phyloP scores from a whole-genome alignment of 2,888 invertebrate genomes.

The Rotaria sp. region DNA sequence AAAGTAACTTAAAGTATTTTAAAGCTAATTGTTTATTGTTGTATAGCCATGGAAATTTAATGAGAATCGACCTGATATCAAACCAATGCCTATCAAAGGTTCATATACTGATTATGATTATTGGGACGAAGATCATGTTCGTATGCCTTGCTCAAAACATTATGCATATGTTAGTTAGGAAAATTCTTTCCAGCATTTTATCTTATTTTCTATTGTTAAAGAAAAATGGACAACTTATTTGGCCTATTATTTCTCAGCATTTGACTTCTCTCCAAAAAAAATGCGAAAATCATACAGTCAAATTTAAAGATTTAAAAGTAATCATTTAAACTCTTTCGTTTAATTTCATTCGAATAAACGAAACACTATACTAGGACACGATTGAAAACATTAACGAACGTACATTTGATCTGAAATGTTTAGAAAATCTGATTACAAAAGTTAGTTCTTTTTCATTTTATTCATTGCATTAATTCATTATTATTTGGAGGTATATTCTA shows the following conservation, averaged over 20 bases:
- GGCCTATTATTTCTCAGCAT: neutral
- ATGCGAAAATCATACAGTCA: neutral
- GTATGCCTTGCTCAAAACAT: no score
- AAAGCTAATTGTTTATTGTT: no score
- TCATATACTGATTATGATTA: no score
- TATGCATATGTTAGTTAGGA: no score
- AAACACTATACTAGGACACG: neutral
- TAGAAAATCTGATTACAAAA: neutral
- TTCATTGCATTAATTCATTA: rapidly evolving
- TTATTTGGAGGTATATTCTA: neutral
- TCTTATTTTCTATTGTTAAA: neutral
- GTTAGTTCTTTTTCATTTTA: neutral
- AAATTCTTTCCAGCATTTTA: no score
- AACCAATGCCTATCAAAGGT: no score
- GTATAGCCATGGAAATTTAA: no score
- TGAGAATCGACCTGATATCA: no score
- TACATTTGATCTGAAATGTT: neutral
- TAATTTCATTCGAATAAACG: no score
- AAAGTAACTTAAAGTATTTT: no score
- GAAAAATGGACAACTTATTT: neutral
- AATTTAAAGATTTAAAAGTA: neutral
- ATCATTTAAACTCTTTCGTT: neutral
- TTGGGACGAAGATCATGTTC: no score
- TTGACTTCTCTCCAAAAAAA: neutral
- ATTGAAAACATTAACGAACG: neutral